phyloP scores from a whole-genome alignment of 2,888 invertebrate species.

The Drosophila flavopinicola region DNA sequence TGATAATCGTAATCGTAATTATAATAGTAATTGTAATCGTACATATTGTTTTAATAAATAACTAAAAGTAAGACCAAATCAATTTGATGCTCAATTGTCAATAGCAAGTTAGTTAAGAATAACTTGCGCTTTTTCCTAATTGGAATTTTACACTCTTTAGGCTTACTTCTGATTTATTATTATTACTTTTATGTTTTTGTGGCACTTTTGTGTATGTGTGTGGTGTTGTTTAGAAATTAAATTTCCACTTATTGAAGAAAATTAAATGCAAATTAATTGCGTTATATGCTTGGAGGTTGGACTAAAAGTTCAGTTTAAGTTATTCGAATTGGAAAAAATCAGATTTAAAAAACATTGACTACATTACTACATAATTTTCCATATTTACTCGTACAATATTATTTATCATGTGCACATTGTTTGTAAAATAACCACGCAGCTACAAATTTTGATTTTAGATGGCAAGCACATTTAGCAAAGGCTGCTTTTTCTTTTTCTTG shows the following conservation, averaged over 20 bases:
- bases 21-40: conserved; percentile 47
- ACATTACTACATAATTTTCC: conserved; percentile 33
- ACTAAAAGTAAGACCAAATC: conserved; percentile 75
- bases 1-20: conserved; percentile 54
- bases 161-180: conserved; percentile 27
- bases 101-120: too few relatives aligned
- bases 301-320: conserved; percentile 29
- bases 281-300: conserved; percentile 53
- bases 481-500: too few relatives aligned
- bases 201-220: conserved; percentile 58
- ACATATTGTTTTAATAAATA: conserved; percentile 67
- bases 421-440: conserved; percentile 51
- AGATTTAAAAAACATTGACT: conserved; percentile 39
- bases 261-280: conserved; percentile 70
- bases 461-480: conserved; percentile 52
- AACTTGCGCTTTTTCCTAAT: conserved; percentile 26
- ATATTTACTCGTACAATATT: conserved; percentile 32
- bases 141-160: conserved; percentile 7
- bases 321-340: conserved; percentile 23
- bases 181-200: conserved; percentile 48
- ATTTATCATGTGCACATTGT: conserved; percentile 40
- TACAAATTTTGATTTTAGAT: conserved; percentile 33
- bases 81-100: conserved; percentile 43
- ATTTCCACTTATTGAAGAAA: conserved; percentile 53
- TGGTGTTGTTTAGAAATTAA: conserved; percentile 48